Conservation (phyloP, 2,113 vertebrate species). For the Lagopus leucura region DNA sequence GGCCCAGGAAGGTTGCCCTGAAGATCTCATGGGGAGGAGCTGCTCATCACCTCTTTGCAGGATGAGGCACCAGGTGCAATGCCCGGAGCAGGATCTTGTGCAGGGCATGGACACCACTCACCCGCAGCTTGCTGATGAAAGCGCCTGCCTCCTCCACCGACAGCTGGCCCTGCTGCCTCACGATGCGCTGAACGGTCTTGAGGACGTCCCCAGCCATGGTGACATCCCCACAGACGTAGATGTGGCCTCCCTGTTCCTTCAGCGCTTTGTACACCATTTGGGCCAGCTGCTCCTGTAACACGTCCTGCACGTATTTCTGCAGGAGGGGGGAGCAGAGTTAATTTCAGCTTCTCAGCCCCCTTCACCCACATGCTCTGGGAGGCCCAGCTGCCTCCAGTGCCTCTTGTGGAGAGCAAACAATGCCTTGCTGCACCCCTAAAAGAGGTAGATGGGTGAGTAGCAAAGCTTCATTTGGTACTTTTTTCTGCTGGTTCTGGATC, state of each 20-base stretch:
- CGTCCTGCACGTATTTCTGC: constrained; percentile 97
- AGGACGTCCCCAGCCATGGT: constrained; percentile 98
- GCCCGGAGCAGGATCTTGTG: neutral
- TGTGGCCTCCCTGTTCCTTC: constrained; percentile 92
- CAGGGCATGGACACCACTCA: constrained; percentile 41
- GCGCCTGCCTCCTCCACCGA: constrained; percentile 88
- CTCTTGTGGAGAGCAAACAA: rapidly evolving
- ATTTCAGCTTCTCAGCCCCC: neutral
- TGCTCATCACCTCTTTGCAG: neutral
- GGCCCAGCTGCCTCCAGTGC: neutral
- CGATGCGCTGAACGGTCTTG: constrained; percentile 91
- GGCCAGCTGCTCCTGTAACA: constrained; percentile 92
- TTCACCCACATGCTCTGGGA: neutral
- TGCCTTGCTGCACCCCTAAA: neutral
- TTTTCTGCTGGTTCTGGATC: neutral
- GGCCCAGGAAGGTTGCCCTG: rapidly evolving
- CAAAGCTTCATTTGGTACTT: neutral
- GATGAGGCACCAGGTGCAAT: neutral
- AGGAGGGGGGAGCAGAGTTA: neutral
- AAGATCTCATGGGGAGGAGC: too few species aligned
- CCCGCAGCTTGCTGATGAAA: constrained; percentile 95
- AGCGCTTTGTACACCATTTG: constrained; percentile 87
- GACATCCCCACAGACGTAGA: constrained; percentile 97
- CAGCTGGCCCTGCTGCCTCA: constrained; percentile 89
- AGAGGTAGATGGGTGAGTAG: neutral